Base-by-base conservation (phyloP, 2,888 invertebrate genomes). In the Torymus aiolomorphi region DNA sequence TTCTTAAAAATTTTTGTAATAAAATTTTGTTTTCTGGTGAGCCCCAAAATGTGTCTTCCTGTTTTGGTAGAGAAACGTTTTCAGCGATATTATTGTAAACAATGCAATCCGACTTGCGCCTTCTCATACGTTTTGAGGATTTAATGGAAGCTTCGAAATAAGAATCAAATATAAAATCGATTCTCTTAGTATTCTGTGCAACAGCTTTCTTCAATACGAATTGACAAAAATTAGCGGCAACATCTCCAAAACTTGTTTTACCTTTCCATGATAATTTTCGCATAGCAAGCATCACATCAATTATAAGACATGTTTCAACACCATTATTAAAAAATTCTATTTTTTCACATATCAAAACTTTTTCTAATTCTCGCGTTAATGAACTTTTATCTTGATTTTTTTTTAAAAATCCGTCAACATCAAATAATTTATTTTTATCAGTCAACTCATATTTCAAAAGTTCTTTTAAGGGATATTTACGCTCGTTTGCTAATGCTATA, bases 221-320 rank as follows among this genome's bases (percentile, higher is more conserved):
- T 20, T 20, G 11, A 66, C 51, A 52, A 16, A 66, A 66, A 20
- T 14, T 52, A 4, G 2, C 4, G 2, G 52, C 52, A 2, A 51
- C 8, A 52, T 66, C 31, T 24, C 14, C 62, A 62, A 62, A 62
- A 2, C 13, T 62, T 16, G 1, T 57, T 2, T 2, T n/a, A 20
- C 62, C 62, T 62, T 62, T 52, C 66, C 66, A 66, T 12, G 13
- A 66, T 52, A 13, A 52, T 13, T 13, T 62, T 18, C 71, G 59
- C 59, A 10, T n/a, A n/a, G n/a, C n/a, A n/a, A n/a, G n/a, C n/a
- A n/a, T n/a, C n/a, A 61, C 61, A 71, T 71, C 71, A 18, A 71
- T 16, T 12, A 59, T 18, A 5, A 49, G 49, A 61, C 42, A 49
- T 12, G 66, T 66, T 13, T 10, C 10, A 11, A n/a, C 16, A 13